These are phyloP conservation scores for Heliconius cydno DNA, from an alignment of 2,888 invertebrate species.

Conservation along the genomic window DNA sequence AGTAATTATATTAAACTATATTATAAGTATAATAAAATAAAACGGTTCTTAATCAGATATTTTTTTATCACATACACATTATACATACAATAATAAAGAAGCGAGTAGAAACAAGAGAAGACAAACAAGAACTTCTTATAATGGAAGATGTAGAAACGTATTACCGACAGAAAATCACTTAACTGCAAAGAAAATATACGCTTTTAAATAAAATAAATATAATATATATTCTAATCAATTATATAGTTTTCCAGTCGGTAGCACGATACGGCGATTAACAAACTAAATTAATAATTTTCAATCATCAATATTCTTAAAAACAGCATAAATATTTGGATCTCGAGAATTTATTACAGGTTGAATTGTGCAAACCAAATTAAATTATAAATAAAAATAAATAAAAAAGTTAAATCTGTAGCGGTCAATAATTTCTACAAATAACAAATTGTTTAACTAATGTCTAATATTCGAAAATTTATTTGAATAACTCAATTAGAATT, in stretches of 20 bases:
- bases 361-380: not conserved
- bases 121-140: conserved; percentile 21
- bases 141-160: conserved; percentile 23
- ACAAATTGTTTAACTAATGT: not conserved
- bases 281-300: conserved; percentile 1
- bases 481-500: not conserved
- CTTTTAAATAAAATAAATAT: conserved; percentile 17
- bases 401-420: not conserved
- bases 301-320: not conserved
- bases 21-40: conserved; percentile 71
- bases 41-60: conserved; percentile 74
- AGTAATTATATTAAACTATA: conserved; percentile 70
- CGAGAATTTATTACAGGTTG: not conserved
- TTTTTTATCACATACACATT: conserved; percentile 75
- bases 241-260: not conserved
- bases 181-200: conserved; percentile 4
- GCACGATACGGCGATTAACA: not conserved
- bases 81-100: conserved; percentile 53
- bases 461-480: conserved; percentile 17
- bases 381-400: not conserved
- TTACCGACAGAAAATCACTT: conserved; percentile 17
- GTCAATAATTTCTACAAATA: not conserved
- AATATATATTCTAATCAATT: not conserved
- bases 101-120: conserved; percentile 25
- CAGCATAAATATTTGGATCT: conserved; percentile 29